Evolutionary conservation across 2,888 invertebrate species (phyloP).

Genomic region (Didymodactylos carnosus): DNA sequence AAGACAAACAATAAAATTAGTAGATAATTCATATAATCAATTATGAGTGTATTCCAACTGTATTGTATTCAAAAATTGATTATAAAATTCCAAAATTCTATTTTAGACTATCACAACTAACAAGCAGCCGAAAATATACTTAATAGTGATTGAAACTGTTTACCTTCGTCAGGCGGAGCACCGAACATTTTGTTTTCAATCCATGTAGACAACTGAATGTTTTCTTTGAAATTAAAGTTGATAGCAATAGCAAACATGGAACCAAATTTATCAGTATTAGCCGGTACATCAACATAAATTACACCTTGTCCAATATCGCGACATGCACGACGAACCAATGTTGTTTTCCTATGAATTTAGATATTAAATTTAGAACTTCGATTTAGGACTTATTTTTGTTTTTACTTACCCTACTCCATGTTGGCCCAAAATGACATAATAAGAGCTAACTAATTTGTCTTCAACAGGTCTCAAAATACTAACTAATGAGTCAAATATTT

Average conservation of each 20-base stretch:
- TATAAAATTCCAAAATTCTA: too few species aligned
- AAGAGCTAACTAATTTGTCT: not conserved
- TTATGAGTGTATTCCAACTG: too few species aligned
- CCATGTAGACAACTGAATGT: not conserved
- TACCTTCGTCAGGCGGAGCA: not conserved
- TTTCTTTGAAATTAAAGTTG: not conserved
- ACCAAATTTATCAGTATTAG: not conserved
- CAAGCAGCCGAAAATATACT: too few species aligned
- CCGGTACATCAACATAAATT: not conserved
- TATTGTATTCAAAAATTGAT: too few species aligned
- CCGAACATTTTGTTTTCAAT: not conserved
- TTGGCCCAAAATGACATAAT: not conserved
- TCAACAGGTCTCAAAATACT: not conserved
- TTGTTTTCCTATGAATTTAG: not conserved
- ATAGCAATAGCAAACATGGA: not conserved
- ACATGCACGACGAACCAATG: not conserved
- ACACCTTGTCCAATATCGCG: not conserved
- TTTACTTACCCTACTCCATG: not conserved
- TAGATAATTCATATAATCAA: too few species aligned
- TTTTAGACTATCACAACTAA: too few species aligned
- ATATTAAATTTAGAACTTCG: too few species aligned
- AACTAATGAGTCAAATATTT: not conserved
- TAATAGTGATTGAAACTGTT: too few species aligned
- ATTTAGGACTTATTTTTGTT: too few species aligned
- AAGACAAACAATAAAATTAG: too few species aligned